A percentile compares a stretch with the other conserved stretches of the same genome.
Conservation (phyloP, 2,888 invertebrate species). For the Idaea aversata region DNA sequence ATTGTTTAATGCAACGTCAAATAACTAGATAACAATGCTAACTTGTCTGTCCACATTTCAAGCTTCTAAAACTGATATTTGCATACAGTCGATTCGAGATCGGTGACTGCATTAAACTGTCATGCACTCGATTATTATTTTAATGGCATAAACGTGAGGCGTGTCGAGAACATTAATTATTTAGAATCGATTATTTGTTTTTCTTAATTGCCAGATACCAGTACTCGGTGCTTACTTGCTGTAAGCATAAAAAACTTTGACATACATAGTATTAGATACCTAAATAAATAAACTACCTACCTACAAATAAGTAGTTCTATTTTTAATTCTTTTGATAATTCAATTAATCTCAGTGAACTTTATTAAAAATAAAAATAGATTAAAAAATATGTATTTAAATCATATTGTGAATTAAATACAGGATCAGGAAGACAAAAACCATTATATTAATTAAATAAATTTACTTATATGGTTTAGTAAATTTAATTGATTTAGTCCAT, state of each 20-base stretch:
- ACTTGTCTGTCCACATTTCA: conserved; percentile 63
- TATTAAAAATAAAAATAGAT: neutral
- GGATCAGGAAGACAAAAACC: neutral
- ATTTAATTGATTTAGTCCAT: too few species aligned
- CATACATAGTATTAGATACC: neutral
- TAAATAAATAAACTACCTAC: neutral
- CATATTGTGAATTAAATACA: neutral
- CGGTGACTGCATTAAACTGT: conserved; percentile 57
- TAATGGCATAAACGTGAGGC: conserved; percentile 38
- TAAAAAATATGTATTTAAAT: neutral
- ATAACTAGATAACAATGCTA: conserved; percentile 63
- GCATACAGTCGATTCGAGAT: conserved; percentile 43
- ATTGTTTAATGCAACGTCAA: conserved; percentile 62
- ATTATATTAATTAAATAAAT: too few species aligned
- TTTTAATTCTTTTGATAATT: neutral
- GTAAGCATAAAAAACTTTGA: neutral
- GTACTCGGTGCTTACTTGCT: conserved; percentile 3
- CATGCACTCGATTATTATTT: conserved; percentile 54
- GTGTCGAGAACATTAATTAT: conserved; percentile 29
- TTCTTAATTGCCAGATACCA: conserved; percentile 23
- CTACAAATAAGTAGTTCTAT: neutral
- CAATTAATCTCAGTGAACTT: conserved; percentile 8
- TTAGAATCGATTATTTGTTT: conserved; percentile 28
- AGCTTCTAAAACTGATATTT: conserved; percentile 53
- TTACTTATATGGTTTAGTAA: too few species aligned